Percentiles rank a stretch among this genome's conserved stretches.
Conservation (phyloP, 2,888 invertebrate species). For the Coronaproctus castanopsis region DNA sequence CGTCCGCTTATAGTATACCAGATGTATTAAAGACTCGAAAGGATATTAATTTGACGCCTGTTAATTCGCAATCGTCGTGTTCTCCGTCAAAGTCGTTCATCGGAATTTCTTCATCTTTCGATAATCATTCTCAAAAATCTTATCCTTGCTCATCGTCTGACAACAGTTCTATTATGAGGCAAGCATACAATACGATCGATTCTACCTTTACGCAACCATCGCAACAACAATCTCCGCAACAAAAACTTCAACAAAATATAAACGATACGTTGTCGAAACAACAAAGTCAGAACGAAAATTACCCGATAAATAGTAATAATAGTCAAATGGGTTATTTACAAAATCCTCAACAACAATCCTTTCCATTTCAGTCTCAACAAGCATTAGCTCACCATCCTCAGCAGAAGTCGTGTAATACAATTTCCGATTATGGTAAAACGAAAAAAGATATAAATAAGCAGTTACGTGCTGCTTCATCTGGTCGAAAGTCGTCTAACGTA, state of each 20-base stretch:
- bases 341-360: background rate
- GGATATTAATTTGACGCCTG: conserved; percentile 9
- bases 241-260: background rate
- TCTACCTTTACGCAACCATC: background rate
- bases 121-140: too few species aligned
- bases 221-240: background rate
- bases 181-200: too few species aligned
- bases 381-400: background rate
- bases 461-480: background rate
- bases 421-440: background rate
- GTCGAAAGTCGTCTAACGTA: background rate
- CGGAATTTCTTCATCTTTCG: too few species aligned
- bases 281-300: background rate
- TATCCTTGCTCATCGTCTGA: too few species aligned
- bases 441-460: background rate
- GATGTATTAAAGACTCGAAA: conserved; percentile 6
- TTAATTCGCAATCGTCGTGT: background rate
- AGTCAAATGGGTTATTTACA: background rate
- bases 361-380: background rate
- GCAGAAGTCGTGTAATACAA: background rate
- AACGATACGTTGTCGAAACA: background rate
- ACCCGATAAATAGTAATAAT: background rate
- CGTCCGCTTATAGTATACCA: background rate
- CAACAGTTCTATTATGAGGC: too few species aligned
- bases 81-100: too few species aligned